These are phyloP conservation scores for silkworm (Bombyx mori) DNA, from an alignment of 1,140 invertebrate species.

Conservation along the genomic window ASM3026992v2 NC_085131.1:1349001-1349500, in stretches of 20 bases:
- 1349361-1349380: no score
- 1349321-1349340: no score
- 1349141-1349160: slow-evolving; percentile 71
- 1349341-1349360: no score
- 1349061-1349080: slow-evolving; percentile 70
- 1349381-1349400: no score
- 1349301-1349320: no score
- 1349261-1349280: slow-evolving; percentile 48
- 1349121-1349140: slow-evolving; percentile 50
- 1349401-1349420: no score
- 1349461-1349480: no score
- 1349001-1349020: slow-evolving; percentile 37
- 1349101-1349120: slow-evolving; percentile 54
- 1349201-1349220: slow-evolving; percentile 61
- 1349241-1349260: slow-evolving; percentile 47
- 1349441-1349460: no score
- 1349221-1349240: slow-evolving; percentile 52
- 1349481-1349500: no score
- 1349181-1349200: slow-evolving; percentile 71
- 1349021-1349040: slow-evolving; percentile 59
- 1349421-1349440: no score
- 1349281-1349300: slow-evolving; percentile 32
- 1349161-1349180: slow-evolving; percentile 70
- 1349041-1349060: slow-evolving; percentile 67
- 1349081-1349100: slow-evolving; percentile 70